Conservation (phyloP, 2,888 invertebrate genomes). For the Hemaris fuciformis region DNA sequence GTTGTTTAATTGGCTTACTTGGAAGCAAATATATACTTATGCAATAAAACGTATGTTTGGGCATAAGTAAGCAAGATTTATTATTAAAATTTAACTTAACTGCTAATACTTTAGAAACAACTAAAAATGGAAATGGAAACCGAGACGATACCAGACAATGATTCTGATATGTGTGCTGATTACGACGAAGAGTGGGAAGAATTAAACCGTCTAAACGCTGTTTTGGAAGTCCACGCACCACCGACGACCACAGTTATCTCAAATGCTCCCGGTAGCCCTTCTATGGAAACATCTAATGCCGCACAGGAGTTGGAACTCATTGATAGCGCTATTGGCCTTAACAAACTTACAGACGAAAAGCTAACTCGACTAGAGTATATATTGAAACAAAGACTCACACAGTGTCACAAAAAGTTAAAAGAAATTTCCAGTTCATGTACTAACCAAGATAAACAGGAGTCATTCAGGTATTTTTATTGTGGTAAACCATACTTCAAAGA, state of each 20-base stretch:
- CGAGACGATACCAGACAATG: conserved; percentile 29
- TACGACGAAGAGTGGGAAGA: conserved; percentile 42
- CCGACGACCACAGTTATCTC: conserved; percentile 23
- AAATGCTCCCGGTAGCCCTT: conserved; percentile 16
- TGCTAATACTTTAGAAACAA: too few relatives aligned
- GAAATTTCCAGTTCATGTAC: conserved; percentile 29
- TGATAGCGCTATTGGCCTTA: conserved; percentile 54
- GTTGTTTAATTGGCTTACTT: too few relatives aligned
- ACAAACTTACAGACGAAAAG: conserved; percentile 59
- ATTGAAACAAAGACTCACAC: conserved; percentile 45
- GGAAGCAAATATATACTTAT: too few relatives aligned
- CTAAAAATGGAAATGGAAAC: not conserved
- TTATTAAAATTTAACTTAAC: too few relatives aligned
- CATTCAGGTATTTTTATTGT: conserved; percentile 58
- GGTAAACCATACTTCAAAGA: conserved; percentile 87
- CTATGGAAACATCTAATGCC: conserved; percentile 18
- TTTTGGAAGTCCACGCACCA: conserved; percentile 36
- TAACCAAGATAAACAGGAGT: conserved; percentile 28
- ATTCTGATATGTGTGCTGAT: conserved; percentile 45
- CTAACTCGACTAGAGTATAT: conserved; percentile 52
- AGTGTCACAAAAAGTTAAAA: conserved; percentile 54
- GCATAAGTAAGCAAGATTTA: too few relatives aligned
- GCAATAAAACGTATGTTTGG: too few relatives aligned
- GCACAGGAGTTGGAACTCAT: conserved; percentile 38
- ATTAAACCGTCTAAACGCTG: conserved; percentile 38